These are phyloP conservation scores for Microtus oregoni DNA, from an alignment of 2,113 vertebrate genomes.

Conservation along the genomic window DNA sequence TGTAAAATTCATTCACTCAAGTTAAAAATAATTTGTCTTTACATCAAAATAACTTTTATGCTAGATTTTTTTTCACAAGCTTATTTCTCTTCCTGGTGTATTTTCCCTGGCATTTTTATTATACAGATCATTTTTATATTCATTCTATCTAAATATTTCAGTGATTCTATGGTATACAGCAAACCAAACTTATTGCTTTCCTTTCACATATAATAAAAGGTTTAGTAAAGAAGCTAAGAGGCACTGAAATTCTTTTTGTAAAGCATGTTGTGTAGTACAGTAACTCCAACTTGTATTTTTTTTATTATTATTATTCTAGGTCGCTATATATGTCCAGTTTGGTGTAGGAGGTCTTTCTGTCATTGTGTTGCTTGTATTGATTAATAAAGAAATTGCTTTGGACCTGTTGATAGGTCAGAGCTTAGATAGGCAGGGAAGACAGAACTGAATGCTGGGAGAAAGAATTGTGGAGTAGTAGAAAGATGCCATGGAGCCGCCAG, in stretches of 20 bases:
- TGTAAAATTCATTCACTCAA: neutral
- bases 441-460: no score
- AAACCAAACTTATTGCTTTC: neutral
- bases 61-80: neutral
- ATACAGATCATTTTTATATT: neutral
- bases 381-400: no score
- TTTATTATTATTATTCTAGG: neutral
- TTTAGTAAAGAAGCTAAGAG: neutral
- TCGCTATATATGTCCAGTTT: neutral
- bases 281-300: neutral
- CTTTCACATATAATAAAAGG: neutral
- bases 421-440: no score
- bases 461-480: no score
- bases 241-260: neutral
- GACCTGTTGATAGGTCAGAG: no score
- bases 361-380: no score
- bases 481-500: no score
- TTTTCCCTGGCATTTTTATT: neutral
- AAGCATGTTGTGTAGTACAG: neutral
- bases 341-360: no score
- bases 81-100: neutral
- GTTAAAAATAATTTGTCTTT: neutral
- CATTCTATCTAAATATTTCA: neutral
- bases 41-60: neutral
- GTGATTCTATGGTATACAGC: neutral